These are phyloP conservation scores for Garrulus glandarius DNA, from an alignment of 2,797 vertebrate species.

Conservation along the genomic window DNA sequence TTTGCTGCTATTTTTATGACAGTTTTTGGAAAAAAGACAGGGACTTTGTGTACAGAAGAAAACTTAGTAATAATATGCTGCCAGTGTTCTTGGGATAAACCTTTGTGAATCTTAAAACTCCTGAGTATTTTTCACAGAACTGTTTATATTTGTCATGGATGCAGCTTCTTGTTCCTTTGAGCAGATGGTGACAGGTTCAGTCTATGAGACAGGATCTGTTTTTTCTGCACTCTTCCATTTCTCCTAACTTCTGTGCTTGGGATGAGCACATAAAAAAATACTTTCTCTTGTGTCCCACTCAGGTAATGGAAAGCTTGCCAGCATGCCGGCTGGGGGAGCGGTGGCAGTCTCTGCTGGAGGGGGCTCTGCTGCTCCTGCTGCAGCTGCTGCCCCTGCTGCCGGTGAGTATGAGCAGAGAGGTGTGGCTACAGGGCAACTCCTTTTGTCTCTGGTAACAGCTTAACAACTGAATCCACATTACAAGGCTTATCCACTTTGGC, in stretches of 20 bases:
- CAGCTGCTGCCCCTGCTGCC: conserved; percentile 71
- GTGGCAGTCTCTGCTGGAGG: conserved; percentile 68
- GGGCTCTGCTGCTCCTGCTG: conserved; percentile 72
- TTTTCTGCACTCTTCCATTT: not conserved
- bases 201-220: not conserved
- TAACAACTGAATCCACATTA: not conserved
- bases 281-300: not conserved
- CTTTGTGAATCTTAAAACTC: not conserved
- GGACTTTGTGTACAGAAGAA: not conserved
- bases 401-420: conserved; percentile 49
- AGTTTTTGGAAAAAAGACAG: not conserved
- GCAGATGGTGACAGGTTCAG: not conserved
- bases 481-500: not conserved
- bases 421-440: accelerated
- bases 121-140: not conserved
- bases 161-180: not conserved
- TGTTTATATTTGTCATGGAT: not conserved
- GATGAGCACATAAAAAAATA: not conserved
- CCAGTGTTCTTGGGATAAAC: not conserved
- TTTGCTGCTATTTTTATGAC: not conserved
- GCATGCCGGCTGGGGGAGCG: conserved; percentile 73
- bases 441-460: not conserved
- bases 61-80: not conserved
- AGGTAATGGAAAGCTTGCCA: conserved; percentile 80
- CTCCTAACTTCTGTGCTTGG: not conserved